Conservation (phyloP, 2,888 invertebrate species). For the Limnephilus lunatus region DNA sequence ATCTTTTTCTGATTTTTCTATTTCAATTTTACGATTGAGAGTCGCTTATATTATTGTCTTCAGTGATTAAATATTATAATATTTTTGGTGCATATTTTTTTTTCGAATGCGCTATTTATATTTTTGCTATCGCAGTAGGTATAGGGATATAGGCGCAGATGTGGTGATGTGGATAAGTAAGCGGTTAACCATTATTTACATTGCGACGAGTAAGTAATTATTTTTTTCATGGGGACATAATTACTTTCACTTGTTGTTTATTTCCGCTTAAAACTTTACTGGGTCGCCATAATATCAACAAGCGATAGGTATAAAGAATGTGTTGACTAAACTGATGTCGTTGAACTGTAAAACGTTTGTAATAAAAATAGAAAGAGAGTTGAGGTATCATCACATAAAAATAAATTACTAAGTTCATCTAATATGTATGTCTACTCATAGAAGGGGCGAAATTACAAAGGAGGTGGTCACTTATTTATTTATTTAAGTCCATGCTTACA, state of each 20-base stretch:
- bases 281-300: background rate
- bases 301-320: background rate
- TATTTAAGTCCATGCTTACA: too few relatives aligned
- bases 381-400: too few relatives aligned
- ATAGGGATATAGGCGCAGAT: background rate
- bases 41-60: too few relatives aligned
- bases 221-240: background rate
- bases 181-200: background rate
- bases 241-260: background rate
- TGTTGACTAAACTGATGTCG: background rate
- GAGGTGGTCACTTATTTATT: too few relatives aligned
- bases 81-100: background rate
- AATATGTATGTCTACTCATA: too few relatives aligned
- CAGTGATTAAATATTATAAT: too few relatives aligned
- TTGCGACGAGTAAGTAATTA: background rate
- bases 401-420: too few relatives aligned
- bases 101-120: background rate
- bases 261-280: background rate
- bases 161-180: background rate
- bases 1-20: too few relatives aligned
- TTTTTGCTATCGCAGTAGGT: background rate
- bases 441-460: too few relatives aligned
- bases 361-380: too few relatives aligned
- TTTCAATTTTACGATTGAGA: too few relatives aligned
- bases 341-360: background rate